Conservation (phyloP, 2,797 vertebrate genomes). For the Gallirallus australis region DNA sequence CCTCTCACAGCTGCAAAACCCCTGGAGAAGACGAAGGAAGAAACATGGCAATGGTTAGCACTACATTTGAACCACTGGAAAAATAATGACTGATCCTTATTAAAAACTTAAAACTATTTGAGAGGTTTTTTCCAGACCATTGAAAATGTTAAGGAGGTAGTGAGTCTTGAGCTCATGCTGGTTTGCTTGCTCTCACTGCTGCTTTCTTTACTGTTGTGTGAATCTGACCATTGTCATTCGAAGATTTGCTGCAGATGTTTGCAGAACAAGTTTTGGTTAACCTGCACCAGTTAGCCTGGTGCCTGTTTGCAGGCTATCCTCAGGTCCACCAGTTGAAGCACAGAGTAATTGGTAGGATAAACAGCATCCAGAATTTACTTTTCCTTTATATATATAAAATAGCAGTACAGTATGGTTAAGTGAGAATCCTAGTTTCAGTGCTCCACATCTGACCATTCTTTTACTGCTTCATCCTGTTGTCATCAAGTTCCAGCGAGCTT, state of each 20-base stretch:
- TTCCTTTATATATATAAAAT: not conserved
- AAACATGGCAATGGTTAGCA: not conserved
- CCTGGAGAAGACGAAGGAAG: not conserved
- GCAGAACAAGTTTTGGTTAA: not conserved
- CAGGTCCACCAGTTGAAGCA: not conserved
- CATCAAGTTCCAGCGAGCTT: not conserved
- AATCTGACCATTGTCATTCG: not conserved
- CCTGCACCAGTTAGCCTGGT: not conserved
- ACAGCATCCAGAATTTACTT: not conserved
- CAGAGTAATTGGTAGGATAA: not conserved
- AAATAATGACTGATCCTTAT: constrained; percentile 50
- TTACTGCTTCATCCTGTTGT: not conserved
- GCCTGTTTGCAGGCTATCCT: not conserved
- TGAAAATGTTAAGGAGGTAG: constrained; percentile 27
- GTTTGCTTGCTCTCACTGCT: not conserved
- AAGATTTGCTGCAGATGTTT: not conserved
- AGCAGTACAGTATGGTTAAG: not conserved
- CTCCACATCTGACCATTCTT: not conserved
- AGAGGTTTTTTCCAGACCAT: constrained; percentile 51
- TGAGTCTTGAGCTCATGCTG: not conserved
- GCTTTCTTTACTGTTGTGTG: not conserved
- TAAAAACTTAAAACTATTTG: constrained; percentile 32
- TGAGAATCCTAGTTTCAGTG: not conserved
- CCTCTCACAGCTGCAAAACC: constrained; percentile 45
- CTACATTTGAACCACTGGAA: constrained; percentile 45